These are phyloP conservation scores for Hofmannophila pseudospretella DNA, from an alignment of 2,888 invertebrate species.

Conservation along the genomic window DNA sequence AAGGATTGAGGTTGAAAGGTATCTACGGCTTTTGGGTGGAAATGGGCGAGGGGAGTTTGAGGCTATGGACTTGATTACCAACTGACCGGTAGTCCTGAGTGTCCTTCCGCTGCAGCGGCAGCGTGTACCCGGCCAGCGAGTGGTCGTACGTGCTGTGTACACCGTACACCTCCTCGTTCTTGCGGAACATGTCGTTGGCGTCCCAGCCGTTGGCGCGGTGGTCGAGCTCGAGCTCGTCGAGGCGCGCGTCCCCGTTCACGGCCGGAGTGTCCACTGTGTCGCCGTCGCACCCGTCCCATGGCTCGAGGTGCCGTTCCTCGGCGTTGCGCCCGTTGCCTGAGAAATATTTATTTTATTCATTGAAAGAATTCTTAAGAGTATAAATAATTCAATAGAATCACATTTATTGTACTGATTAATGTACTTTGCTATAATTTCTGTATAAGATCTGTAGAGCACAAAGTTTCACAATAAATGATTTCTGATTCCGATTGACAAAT, in stretches of 20 bases:
- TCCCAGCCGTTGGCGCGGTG: conserved; percentile 96
- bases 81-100: conserved; percentile 87
- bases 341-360: too few relatives aligned
- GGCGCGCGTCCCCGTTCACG: conserved; percentile 78
- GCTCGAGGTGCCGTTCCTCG: conserved; percentile 90
- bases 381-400: too few relatives aligned
- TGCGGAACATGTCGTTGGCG: conserved; percentile 96
- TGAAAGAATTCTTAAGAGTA: too few relatives aligned
- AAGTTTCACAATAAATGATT: too few relatives aligned
- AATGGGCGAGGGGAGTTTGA: too few relatives aligned
- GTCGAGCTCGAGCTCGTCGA: conserved; percentile 84
- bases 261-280: conserved; percentile 67
- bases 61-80: too few relatives aligned
- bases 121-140: conserved; percentile 93
- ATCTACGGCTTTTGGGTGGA: too few relatives aligned
- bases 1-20: too few relatives aligned
- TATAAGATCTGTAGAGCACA: too few relatives aligned
- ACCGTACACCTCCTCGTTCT: conserved; percentile 93
- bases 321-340: conserved; percentile 59
- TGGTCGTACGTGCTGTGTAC: conserved; percentile 96
- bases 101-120: conserved; percentile 90
- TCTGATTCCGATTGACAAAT: too few relatives aligned
- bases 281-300: conserved; percentile 86
- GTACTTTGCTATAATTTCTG: too few relatives aligned
- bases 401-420: too few relatives aligned